A percentile compares a stretch with the other conserved stretches of the same genome.
Conservation (phyloP, 1,140 invertebrate species). For the Trypoxylus dichotomus region DNA sequence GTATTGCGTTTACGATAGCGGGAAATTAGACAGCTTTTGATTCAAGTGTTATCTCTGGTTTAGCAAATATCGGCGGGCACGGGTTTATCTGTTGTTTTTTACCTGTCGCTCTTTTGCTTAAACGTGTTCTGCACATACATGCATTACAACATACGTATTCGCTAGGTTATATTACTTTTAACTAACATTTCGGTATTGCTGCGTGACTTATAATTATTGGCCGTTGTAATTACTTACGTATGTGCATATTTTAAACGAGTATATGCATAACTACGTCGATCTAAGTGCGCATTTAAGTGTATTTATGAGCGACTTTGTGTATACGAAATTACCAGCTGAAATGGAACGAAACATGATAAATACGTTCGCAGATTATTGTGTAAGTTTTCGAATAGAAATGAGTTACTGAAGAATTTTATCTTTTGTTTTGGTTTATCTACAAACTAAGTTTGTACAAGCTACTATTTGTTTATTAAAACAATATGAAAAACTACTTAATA, state of each 20-base stretch:
- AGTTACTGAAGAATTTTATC: no score
- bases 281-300: no score
- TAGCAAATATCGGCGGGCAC: not conserved
- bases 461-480: no score
- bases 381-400: not conserved
- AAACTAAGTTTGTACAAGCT: no score
- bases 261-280: not conserved
- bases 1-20: no score
- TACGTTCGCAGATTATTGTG: not conserved
- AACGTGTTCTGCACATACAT: not conserved
- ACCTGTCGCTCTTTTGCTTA: not conserved
- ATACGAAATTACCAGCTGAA: not conserved
- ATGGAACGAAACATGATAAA: not conserved
- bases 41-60: not conserved
- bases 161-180: not conserved
- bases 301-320: not conserved
- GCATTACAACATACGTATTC: not conserved
- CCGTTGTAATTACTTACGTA: not conserved
- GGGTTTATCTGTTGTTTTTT: not conserved
- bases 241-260: not conserved
- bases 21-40: not conserved
- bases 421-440: no score
- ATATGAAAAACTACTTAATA: no score
- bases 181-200: not conserved
- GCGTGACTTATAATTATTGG: not conserved